Base-by-base conservation (phyloP, 2,797 vertebrate species). In the Chelon labrosus region DNA sequence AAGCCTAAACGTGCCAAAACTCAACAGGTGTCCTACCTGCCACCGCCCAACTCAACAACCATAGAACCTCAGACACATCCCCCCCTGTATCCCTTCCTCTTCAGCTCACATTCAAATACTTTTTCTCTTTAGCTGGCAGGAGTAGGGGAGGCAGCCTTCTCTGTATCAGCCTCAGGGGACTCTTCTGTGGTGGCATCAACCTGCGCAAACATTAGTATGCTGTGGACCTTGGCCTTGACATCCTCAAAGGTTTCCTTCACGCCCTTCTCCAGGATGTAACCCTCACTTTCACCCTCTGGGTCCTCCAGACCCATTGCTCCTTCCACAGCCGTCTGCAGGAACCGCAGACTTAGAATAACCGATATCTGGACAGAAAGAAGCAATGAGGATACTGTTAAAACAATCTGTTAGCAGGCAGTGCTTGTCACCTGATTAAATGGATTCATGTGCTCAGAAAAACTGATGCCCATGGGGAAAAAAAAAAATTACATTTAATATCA, bases 321-420 rank as follows among this genome's bases (percentile, higher is more conserved):
- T 70, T 96, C 94, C 93, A 96, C 94, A 0, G 96, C 93, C 0
- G 96, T 97, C 79, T 97, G 95, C 73, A 97, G 92, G 86, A 95
- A 96, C 16, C 96, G 92, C 76, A 97, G 85, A 71, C 96, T 95
- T 46, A 95, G 49, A 6, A 96, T 75, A 80, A 96, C 93, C 0
- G 92, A 86, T 37, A 92, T 66, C 96, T 97, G 79, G 22, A 38
- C 16, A 62, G 38, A 65, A 14, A 65, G 22, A 84, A n/a, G 9
- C 38, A 70, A 25, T 7, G 10, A 31, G 12, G 35, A 41, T 41
- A 7, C 10, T 50, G 17, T 65, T 27, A 64, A 42, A 63, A 42
- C 25, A 75, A 47, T 63, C 35, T 51, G 20, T 56, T 39, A 37
- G 8, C 16, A 37, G 35, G 20, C 27, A 65, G 4, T 54, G 27